Percentiles rank a stretch among this genome's conserved stretches.
These are phyloP conservation scores for Ara ararauna DNA, from an alignment of 2,797 vertebrate species.

Conservation along the genomic window DNA sequence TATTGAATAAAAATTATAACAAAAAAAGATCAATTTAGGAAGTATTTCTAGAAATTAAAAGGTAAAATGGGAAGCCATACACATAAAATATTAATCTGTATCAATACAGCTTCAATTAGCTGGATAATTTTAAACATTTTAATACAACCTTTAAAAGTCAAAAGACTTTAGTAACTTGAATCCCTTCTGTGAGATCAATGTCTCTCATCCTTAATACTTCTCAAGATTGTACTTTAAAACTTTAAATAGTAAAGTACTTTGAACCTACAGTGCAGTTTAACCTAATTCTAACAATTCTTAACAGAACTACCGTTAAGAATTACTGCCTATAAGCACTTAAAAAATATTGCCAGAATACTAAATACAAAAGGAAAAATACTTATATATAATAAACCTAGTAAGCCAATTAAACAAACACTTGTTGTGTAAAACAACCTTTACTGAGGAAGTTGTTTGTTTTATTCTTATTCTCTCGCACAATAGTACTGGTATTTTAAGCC, in stretches of 20 bases:
- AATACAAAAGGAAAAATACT: background rate
- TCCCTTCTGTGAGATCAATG: background rate
- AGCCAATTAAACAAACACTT: background rate
- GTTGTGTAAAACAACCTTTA: background rate
- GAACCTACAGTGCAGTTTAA: background rate
- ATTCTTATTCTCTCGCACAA: background rate
- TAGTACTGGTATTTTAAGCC: background rate
- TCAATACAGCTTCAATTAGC: background rate
- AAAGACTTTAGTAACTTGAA: background rate
- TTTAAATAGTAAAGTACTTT: background rate
- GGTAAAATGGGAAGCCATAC: background rate
- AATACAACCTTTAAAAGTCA: background rate
- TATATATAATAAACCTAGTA: background rate
- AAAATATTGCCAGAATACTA: background rate
- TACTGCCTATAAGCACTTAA: background rate
- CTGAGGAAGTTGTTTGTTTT: background rate
- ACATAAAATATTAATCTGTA: background rate
- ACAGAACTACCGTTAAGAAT: conserved; percentile 43
- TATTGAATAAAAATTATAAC: background rate
- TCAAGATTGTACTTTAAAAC: background rate
- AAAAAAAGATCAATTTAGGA: background rate
- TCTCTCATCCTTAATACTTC: background rate
- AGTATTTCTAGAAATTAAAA: background rate
- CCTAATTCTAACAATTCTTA: background rate
- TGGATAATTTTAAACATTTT: background rate